Conservation (phyloP, 1,140 invertebrate species). For the Bombus superbus region DNA sequence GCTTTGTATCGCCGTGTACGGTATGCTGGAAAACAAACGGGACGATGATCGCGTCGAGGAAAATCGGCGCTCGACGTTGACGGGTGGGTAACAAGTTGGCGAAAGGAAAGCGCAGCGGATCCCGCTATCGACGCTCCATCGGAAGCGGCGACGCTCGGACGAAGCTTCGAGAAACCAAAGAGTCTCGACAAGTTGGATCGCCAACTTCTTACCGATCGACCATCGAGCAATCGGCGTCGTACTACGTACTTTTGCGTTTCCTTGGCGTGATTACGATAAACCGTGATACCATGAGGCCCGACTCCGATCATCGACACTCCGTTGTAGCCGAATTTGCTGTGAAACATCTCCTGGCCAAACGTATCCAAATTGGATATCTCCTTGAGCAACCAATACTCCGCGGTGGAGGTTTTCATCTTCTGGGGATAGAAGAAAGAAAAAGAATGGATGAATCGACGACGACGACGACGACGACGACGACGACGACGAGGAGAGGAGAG, state of each 20-base stretch:
- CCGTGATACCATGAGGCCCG: constrained; percentile 91
- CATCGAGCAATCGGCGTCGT: not conserved
- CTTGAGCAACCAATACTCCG: constrained; percentile 92
- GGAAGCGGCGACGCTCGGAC: not conserved
- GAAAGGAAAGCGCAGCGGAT: not conserved
- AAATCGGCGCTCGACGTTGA: too few relatives aligned
- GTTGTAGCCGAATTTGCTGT: constrained; percentile 84
- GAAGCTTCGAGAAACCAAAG: too few relatives aligned
- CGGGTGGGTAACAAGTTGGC: not conserved
- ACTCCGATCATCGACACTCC: constrained; percentile 86
- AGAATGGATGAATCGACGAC: fast-evolving
- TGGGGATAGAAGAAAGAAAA: constrained; percentile 47
- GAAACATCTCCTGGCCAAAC: constrained; percentile 93
- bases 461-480: not conserved
- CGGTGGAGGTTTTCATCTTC: constrained; percentile 84
- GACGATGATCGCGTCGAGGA: constrained; percentile 1
- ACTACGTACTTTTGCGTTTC: constrained; percentile 86
- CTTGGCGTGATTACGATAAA: constrained; percentile 85
- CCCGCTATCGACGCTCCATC: not conserved
- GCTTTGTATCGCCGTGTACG: constrained; percentile 91
- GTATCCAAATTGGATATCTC: constrained; percentile 90
- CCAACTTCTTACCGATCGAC: not conserved
- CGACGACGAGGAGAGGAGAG: too few relatives aligned
- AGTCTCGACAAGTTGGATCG: not conserved
- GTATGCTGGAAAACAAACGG: constrained; percentile 85